These are phyloP conservation scores for Caerostris darwini DNA, from an alignment of 1,140 invertebrate genomes.

Conservation along the genomic window DNA sequence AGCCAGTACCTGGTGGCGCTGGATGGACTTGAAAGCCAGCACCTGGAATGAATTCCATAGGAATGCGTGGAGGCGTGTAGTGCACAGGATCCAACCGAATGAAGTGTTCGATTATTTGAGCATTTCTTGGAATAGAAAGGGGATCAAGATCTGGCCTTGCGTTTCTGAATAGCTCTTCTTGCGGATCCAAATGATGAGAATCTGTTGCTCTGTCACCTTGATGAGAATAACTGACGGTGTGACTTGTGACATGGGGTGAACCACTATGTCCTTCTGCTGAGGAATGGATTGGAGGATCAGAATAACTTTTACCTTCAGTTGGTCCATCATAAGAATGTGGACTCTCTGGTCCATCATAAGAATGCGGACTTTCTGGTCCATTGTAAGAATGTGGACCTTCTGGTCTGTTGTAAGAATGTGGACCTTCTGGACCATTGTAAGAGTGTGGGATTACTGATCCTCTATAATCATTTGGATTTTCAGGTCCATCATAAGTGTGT, in stretches of 20 bases:
- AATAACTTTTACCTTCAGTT: not conserved
- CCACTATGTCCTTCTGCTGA: not conserved
- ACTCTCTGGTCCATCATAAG: not conserved
- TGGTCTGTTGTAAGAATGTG: not conserved
- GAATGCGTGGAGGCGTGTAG: not conserved
- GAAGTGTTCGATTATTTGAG: conserved; percentile 54
- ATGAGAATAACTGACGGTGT: conserved; percentile 42
- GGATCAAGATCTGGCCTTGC: conserved; percentile 57
- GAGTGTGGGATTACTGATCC: not conserved
- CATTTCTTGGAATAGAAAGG: conserved; percentile 64
- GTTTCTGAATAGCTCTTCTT: conserved; percentile 29
- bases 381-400: not conserved
- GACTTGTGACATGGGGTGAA: not conserved
- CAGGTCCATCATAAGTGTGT: not conserved
- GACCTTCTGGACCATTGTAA: not conserved
- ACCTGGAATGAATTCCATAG: not conserved
- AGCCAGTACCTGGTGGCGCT: not conserved
- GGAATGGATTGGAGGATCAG: not conserved
- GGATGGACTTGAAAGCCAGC: not conserved
- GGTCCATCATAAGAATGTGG: not conserved
- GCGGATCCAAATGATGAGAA: not conserved
- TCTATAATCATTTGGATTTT: not conserved
- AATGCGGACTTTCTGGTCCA: not conserved
- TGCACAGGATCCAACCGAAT: conserved; percentile 61
- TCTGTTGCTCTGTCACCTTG: not conserved